Conservation (phyloP, 2,113 vertebrate genomes). For the Podarcis muralis region DNA sequence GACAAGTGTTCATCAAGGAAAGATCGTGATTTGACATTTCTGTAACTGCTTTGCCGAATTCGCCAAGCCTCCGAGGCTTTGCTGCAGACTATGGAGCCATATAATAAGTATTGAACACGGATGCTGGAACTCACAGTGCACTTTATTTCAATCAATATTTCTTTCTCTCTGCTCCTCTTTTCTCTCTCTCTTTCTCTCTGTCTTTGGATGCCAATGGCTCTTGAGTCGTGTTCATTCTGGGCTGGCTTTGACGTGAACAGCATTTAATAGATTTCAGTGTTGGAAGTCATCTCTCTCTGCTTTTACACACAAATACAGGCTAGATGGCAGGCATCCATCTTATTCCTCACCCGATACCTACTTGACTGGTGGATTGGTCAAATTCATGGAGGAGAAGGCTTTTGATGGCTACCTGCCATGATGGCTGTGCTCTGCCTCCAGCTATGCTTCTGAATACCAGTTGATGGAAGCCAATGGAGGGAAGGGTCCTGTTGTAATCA, state of each 20-base stretch:
- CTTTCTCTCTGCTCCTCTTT: neutral
- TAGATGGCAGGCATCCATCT: slow-evolving; percentile 52
- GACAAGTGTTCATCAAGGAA: slow-evolving; percentile 60
- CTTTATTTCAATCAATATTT: slow-evolving; percentile 69
- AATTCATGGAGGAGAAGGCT: too few relatives aligned
- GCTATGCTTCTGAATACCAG: too few relatives aligned
- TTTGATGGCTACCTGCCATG: too few relatives aligned
- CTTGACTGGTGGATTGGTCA: neutral
- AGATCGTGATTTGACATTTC: slow-evolving; percentile 63
- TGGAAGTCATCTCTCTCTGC: slow-evolving; percentile 58
- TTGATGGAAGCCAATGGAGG: too few relatives aligned
- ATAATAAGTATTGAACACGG: slow-evolving; percentile 46
- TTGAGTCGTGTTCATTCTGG: slow-evolving; percentile 25
- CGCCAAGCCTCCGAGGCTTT: slow-evolving; percentile 44
- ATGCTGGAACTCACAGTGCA: slow-evolving; percentile 50
- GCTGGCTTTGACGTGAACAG: slow-evolving; percentile 53
- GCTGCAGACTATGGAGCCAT: slow-evolving; percentile 46
- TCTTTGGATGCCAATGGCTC: slow-evolving; percentile 43
- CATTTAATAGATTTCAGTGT: slow-evolving; percentile 62
- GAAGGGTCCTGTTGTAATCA: too few relatives aligned
- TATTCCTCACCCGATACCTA: slow-evolving; percentile 27
- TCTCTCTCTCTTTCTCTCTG: slow-evolving; percentile 16
- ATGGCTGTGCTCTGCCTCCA: too few relatives aligned
- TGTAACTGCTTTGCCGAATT: slow-evolving; percentile 49
- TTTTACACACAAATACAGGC: too few relatives aligned